phyloP scores from a whole-genome alignment of 1,140 invertebrate species.

The Tribolium castaneum region DNA sequence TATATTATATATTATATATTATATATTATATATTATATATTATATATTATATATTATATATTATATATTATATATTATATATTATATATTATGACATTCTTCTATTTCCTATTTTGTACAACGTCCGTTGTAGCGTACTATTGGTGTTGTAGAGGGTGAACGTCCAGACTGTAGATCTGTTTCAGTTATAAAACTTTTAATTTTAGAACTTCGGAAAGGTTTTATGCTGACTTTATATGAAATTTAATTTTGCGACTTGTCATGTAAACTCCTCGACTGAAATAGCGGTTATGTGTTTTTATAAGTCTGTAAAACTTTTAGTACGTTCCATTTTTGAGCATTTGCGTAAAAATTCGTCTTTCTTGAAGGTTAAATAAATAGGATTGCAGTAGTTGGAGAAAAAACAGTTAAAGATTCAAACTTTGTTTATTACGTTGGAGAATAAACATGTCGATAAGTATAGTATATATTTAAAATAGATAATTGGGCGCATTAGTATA shows the following conservation, averaged over 20 bases:
- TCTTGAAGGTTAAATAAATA: background rate
- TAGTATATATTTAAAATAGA: constrained; percentile 8
- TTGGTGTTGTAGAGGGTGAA: too few relatives aligned
- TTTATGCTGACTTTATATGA: background rate
- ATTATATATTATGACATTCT: too few relatives aligned
- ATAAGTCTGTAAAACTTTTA: background rate
- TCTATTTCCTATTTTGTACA: too few relatives aligned
- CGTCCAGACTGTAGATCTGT: background rate
- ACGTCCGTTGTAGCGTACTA: too few relatives aligned
- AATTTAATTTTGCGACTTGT: background rate
- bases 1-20: too few relatives aligned
- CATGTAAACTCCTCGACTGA: background rate
- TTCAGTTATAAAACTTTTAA: background rate
- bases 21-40: too few relatives aligned
- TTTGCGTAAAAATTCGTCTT: background rate
- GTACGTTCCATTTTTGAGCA: background rate
- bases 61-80: too few relatives aligned
- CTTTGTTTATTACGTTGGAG: background rate
- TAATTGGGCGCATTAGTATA: background rate
- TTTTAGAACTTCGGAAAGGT: background rate
- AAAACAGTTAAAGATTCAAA: background rate
- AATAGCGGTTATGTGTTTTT: background rate
- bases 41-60: too few relatives aligned
- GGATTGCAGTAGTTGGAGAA: background rate
- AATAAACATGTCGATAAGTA: background rate